Evolutionary conservation across 2,888 invertebrate species (phyloP), one percentile per base, ranked within the genome.

Genomic region (Brenthis ino): DNA sequence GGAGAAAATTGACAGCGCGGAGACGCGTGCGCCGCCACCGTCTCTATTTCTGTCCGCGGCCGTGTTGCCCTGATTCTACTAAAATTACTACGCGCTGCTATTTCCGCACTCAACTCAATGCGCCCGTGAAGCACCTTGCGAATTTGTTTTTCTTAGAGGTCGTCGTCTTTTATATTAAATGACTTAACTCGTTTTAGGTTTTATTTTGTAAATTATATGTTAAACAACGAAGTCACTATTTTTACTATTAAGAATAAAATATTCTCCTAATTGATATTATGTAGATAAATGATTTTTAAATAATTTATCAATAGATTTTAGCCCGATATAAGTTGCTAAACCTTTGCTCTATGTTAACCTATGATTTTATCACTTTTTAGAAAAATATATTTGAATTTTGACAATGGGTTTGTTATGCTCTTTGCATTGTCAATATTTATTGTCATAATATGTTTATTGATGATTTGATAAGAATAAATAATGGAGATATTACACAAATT

Each of bases 61-160:
- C 89, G 90, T 82, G 89, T 93, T 93, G 93, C 93, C 93, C 93
- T 88, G 93, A 90, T 93, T 93, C 85, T 86, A 93, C 91, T 92
- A 91, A 93, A 93, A 92, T 92, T 93, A 93, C 89, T 86, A 86
- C 88, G 86, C 84, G 85, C 76, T 81, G 89, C 91, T 93, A 93
- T 93, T 93, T 93, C 93, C 92, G 93, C 91, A 90, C 93, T 86
- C 85, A 76, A 84, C 87, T 82, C 83, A 78, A 80, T 81, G 85
- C 82, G 77, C 79, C 81, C 84, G 82, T 85, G 81, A 82, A 86
- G 72, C 71, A 82, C 81, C 83, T 86, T 80, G 86, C 86, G 80
- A 87, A 87, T 82, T 65, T 65, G 54, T 66, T 64, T 71, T 67
- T 57, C 51, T 54, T 66, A 61, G 64, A 69, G 71, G 58, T 70